These are phyloP conservation scores for Meloe dianella DNA, from an alignment of 2,888 invertebrate species.

Conservation along the genomic window DNA sequence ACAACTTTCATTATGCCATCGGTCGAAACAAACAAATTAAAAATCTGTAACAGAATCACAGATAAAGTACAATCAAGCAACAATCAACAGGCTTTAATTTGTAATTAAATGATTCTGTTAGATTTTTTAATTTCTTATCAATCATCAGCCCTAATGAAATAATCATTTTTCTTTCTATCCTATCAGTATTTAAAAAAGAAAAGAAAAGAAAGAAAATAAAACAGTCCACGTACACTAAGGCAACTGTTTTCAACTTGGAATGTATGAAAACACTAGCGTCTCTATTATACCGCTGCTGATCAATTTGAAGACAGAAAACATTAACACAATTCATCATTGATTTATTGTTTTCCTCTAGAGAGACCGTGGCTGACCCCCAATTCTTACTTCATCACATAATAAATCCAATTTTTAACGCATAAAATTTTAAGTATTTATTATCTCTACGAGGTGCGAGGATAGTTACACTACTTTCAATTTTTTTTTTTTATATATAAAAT, in stretches of 20 bases:
- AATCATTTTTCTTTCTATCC: background rate
- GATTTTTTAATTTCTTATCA: slow-evolving; percentile 12
- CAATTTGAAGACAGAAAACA: slow-evolving; percentile 22
- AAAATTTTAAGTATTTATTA: slow-evolving; percentile 7
- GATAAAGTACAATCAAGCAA: slow-evolving; percentile 28
- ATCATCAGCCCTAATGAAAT: slow-evolving; percentile 5
- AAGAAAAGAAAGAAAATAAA: slow-evolving; percentile 1
- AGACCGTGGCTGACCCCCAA: slow-evolving; percentile 14
- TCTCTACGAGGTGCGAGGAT: slow-evolving; percentile 11
- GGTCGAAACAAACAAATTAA: slow-evolving; percentile 19
- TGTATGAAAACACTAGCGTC: slow-evolving; percentile 59
- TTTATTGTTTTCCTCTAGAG: slow-evolving; percentile 12
- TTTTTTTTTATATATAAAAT: background rate
- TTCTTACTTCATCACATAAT: slow-evolving; percentile 6
- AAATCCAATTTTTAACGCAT: background rate
- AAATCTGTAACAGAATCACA: slow-evolving; percentile 18
- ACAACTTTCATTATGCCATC: slow-evolving; percentile 35
- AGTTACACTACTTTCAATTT: slow-evolving; percentile 1
- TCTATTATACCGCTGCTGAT: slow-evolving; percentile 33
- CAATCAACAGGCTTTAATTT: slow-evolving; percentile 43
- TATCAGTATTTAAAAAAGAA: background rate
- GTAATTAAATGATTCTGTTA: slow-evolving; percentile 29
- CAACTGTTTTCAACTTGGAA: slow-evolving; percentile 60
- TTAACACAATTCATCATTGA: background rate
- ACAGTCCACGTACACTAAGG: slow-evolving; percentile 56